Evolutionary conservation across 1,140 invertebrate species (phyloP), one percentile per base, ranked within the genome.

Genomic region (Drosophila neocordata): DNA sequence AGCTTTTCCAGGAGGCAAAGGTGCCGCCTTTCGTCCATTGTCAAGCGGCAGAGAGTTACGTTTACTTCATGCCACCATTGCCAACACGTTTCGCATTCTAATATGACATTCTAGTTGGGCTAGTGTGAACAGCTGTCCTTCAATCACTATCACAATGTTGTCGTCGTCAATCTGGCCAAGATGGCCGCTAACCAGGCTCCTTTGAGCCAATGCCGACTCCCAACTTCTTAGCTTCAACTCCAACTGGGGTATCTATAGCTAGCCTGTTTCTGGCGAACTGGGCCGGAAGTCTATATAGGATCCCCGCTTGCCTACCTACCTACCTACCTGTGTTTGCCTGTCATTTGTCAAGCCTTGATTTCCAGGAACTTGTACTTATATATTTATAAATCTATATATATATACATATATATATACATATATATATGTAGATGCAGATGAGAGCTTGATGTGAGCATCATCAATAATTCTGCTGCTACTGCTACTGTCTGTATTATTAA

Each of bases 21-120:
- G 83, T 89, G 84, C 83, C 83, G 83, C 83, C 83, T 72, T 76
- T 73, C 71, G 74, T 80, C 79, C 84, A 88, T 84, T 87, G 83
- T 88, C 82, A 83, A 63, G 79, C 64, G 79, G 71, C 88, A 82
- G 90, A 77, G 4, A 4, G 82, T 90, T 90, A 87, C 83, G 88
- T 18, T 44, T 6, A 31, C 4, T 15, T 44, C 41, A 44, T 44
- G 41, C 41, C 41, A 44, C 71, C 79, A 77, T 76, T 88, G 79
- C 66, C 84, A 77, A 90, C 88, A 90, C 79, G 82, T 90, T 90
- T 90, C 84, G 88, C 88, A 90, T 90, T 90, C 88, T 90, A 90
- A 90, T 90, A 90, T 90, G 88, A 90, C 88, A 68, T 87, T 90
- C 70, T 72, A 41, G 70, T 65, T 73, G 51, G 69, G 48, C 67